These are phyloP conservation scores for Agonum fuliginosum DNA, from an alignment of 2,888 invertebrate genomes.

Conservation along the genomic window DNA sequence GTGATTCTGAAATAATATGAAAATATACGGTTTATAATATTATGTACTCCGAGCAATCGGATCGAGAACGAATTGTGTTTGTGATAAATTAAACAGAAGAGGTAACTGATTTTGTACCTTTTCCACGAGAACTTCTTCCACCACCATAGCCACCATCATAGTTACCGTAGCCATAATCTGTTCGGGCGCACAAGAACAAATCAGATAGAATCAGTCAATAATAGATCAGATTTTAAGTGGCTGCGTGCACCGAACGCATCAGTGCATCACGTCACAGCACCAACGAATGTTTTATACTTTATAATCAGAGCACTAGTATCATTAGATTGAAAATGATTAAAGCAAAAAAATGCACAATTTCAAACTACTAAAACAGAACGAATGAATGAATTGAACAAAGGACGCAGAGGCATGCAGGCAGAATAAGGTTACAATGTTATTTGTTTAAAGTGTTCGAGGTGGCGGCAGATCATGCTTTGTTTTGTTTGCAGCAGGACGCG, in stretches of 20 bases:
- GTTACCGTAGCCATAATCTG: conserved; percentile 92
- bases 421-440: not conserved
- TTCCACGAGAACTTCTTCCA: conserved; percentile 89
- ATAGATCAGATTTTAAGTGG: too few relatives aligned
- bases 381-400: conserved; percentile 25
- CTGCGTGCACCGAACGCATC: too few relatives aligned
- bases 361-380: not conserved
- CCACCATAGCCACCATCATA: conserved; percentile 91
- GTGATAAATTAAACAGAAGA: conserved; percentile 65
- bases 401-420: conserved; percentile 37
- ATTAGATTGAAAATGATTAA: too few relatives aligned
- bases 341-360: not conserved
- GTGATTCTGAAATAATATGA: conserved; percentile 32
- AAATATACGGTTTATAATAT: conserved; percentile 5
- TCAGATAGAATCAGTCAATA: conserved; percentile 46
- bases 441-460: not conserved
- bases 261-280: not conserved
- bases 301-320: not conserved
- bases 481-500: not conserved
- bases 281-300: not conserved
- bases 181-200: conserved; percentile 76
- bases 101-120: conserved; percentile 82
- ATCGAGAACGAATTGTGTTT: conserved; percentile 51
- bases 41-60: conserved; percentile 18
- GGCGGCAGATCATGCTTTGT: conserved; percentile 8